phyloP scores from a whole-genome alignment of 2,888 invertebrate species.

The Ischnura elegans region DNA sequence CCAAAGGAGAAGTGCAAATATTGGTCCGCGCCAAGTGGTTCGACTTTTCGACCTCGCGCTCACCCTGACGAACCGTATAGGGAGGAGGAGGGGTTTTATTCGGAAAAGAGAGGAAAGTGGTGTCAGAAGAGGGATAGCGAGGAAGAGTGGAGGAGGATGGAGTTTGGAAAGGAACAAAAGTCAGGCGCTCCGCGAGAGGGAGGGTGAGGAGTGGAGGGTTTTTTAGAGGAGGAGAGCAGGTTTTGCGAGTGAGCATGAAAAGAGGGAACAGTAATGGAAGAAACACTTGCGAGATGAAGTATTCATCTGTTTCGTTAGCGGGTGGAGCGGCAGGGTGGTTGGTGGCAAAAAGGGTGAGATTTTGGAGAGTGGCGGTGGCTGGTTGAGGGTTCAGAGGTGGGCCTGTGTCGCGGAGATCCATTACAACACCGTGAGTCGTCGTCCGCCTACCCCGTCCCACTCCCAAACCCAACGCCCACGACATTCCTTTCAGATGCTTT shows the following conservation, averaged over 20 bases:
- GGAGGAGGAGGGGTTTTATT: neutral
- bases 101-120: neutral
- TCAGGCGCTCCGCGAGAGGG: neutral
- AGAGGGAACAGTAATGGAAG: conserved; percentile 44
- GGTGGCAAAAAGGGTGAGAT: neutral
- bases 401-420: conserved; percentile 1
- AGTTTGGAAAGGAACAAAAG: neutral
- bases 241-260: neutral
- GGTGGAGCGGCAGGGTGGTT: neutral
- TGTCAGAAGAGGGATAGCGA: neutral
- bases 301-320: conserved; percentile 48
- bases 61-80: neutral
- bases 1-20: conserved; percentile 65
- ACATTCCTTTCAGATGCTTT: conserved; percentile 35
- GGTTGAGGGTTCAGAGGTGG: neutral
- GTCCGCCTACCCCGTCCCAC: too few relatives aligned
- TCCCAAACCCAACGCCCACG: neutral
- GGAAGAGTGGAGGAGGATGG: neutral
- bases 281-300: conserved; percentile 46
- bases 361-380: neutral
- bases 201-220: neutral
- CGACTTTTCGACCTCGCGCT: conserved; percentile 5
- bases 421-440: neutral
- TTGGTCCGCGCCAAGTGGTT: conserved; percentile 57
- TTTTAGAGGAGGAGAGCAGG: neutral